Evolutionary conservation across 2,888 invertebrate species (phyloP).

Genomic region (Habroteleia sp.): DNA sequence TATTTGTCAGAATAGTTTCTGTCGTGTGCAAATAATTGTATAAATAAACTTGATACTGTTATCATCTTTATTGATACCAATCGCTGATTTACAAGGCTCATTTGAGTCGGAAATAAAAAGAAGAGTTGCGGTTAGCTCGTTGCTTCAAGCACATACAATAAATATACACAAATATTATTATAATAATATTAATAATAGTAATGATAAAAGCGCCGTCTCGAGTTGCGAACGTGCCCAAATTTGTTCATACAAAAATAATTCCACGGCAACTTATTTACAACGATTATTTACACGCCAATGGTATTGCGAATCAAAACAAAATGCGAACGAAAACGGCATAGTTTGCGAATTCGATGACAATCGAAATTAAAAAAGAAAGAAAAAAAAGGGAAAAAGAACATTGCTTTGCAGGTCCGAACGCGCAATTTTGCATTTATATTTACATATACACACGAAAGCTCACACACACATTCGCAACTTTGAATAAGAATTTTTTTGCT

Average conservation of each 20-base stretch:
- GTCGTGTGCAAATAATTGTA: too few species aligned
- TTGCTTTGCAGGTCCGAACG: too few species aligned
- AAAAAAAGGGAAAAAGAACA: too few species aligned
- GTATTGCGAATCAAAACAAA: neutral
- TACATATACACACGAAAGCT: conserved; percentile 8
- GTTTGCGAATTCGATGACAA: too few species aligned
- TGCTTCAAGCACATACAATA: conserved; percentile 34
- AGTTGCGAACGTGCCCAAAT: conserved; percentile 2
- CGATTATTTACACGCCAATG: conserved; percentile 37
- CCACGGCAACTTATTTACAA: conserved; percentile 45
- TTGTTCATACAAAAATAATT: conserved; percentile 45
- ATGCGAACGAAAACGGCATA: too few species aligned
- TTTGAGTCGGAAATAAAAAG: too few species aligned
- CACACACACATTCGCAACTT: neutral
- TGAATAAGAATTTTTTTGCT: conserved; percentile 2
- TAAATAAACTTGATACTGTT: too few species aligned
- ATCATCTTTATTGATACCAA: too few species aligned
- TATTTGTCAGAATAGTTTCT: too few species aligned
- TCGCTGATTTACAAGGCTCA: too few species aligned
- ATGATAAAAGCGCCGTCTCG: conserved; percentile 18
- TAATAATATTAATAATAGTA: too few species aligned
- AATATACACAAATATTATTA: conserved; percentile 35
- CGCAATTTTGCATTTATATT: conserved; percentile 5
- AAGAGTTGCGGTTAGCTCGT: neutral
- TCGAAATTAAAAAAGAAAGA: too few species aligned